Evolutionary conservation across 2,113 vertebrate genomes (phyloP).

Genomic region (Nycticryphes semicollaris): DNA sequence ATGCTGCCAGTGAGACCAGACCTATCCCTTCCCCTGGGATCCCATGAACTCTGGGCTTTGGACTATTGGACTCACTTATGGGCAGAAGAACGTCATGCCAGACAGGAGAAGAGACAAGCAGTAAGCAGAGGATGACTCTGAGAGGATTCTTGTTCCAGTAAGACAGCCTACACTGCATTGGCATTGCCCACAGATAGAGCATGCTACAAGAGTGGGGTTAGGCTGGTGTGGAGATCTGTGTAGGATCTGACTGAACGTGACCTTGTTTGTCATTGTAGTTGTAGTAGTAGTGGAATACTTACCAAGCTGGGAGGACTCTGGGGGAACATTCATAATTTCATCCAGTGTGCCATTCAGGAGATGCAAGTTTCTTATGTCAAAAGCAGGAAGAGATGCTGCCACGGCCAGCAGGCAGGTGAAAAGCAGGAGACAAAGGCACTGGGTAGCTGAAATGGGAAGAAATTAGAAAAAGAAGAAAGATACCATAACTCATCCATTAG

Average conservation of each 20-base stretch:
- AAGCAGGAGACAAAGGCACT: not conserved
- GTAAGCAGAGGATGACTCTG: not conserved
- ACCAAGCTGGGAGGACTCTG: not conserved
- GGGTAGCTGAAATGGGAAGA: conserved; percentile 30
- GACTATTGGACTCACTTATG: not conserved
- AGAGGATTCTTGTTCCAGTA: not conserved
- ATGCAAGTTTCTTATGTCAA: conserved; percentile 34
- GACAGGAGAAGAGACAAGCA: not conserved
- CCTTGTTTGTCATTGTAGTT: not conserved
- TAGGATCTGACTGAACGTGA: not conserved
- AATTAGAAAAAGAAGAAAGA: not conserved
- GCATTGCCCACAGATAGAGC: not conserved
- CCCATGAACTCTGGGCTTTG: not conserved
- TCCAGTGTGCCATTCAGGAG: conserved; percentile 40
- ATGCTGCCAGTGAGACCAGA: not conserved
- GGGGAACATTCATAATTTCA: conserved; percentile 18
- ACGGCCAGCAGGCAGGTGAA: conserved; percentile 16
- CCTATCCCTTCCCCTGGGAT: not conserved
- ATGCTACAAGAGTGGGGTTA: too few species aligned
- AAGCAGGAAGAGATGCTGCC: not conserved
- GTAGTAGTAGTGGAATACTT: not conserved
- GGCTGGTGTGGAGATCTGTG: not conserved
- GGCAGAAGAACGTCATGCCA: not conserved
- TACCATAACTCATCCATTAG: not conserved
- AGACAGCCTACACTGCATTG: not conserved